Conservation (phyloP, 92 coral and sea anemone species). For the Siderastrea radians region DNA sequence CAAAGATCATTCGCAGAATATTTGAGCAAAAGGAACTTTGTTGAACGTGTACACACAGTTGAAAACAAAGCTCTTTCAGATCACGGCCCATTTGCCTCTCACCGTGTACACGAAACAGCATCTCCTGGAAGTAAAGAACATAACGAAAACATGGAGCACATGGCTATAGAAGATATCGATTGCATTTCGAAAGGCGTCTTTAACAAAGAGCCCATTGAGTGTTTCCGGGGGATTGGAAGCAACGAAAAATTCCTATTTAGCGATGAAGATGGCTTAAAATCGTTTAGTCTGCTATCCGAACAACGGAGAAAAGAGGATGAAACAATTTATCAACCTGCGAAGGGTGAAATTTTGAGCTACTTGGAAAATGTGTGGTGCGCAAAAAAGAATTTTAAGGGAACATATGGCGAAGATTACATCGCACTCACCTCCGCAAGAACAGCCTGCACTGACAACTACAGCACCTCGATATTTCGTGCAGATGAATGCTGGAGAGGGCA, state of each 20-base stretch:
- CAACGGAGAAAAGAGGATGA: constrained; percentile 32
- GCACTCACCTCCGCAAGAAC: constrained; percentile 17
- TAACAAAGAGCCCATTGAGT: constrained; percentile 38
- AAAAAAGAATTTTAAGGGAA: constrained; percentile 28
- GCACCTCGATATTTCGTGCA: constrained; percentile 23
- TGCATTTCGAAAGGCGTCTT: constrained; percentile 33
- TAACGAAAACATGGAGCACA: constrained; percentile 58
- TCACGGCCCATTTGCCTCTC: constrained; percentile 61
- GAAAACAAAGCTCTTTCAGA: constrained; percentile 47
- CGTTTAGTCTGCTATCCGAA: constrained; percentile 39
- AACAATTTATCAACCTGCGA: constrained; percentile 26
- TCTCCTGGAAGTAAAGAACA: constrained; percentile 42
- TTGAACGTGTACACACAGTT: constrained; percentile 48
- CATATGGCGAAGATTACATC: constrained; percentile 44
- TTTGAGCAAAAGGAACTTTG: constrained; percentile 63
- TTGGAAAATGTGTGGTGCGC: constrained; percentile 55
- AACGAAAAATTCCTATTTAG: constrained; percentile 35
- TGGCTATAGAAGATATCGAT: constrained; percentile 48
- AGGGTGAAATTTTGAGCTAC: neutral
- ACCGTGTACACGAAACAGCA: constrained; percentile 23
- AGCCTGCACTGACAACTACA: constrained; percentile 38
- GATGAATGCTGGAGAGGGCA: constrained; percentile 34
- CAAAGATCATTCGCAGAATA: constrained; percentile 68
- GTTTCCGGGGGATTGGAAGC: constrained; percentile 54
- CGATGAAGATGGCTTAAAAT: constrained; percentile 57